These are phyloP conservation scores for Ia io DNA, from an alignment of 2,113 vertebrate genomes.

Conservation along the genomic window DNA sequence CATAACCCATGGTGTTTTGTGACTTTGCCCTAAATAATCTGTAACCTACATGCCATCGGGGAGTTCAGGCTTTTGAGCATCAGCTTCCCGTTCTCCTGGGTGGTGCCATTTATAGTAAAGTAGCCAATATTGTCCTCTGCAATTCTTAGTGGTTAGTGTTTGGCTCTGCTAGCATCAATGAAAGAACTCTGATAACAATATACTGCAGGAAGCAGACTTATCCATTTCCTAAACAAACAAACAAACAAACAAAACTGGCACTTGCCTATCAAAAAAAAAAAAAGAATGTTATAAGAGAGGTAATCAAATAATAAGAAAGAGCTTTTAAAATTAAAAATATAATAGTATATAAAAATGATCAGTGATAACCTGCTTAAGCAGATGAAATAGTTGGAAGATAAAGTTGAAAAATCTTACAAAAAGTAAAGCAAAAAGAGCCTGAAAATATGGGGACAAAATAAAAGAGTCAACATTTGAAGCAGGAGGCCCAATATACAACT, in stretches of 20 bases:
- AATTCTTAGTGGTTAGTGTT: background rate
- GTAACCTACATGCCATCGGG: background rate
- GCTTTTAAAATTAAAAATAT: background rate
- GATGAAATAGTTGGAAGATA: background rate
- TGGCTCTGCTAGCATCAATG: background rate
- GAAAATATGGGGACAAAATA: background rate
- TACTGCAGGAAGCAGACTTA: background rate
- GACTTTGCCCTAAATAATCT: background rate
- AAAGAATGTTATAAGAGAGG: background rate
- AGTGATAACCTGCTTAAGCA: background rate
- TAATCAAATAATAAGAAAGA: background rate
- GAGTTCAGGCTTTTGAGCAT: background rate
- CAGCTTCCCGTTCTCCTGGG: background rate
- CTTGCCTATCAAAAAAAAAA: background rate
- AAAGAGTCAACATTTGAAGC: background rate
- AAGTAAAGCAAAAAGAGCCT: background rate
- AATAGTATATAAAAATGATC: background rate
- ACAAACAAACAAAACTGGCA: background rate
- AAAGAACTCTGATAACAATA: background rate
- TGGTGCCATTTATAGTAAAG: background rate
- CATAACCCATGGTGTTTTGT: no score
- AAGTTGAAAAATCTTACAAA: background rate
- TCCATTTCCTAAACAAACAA: no score
- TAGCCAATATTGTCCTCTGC: background rate
- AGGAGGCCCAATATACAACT: background rate